Base-by-base conservation (phyloP, 2,888 invertebrate species). In the Brachylomia viminalis region DNA sequence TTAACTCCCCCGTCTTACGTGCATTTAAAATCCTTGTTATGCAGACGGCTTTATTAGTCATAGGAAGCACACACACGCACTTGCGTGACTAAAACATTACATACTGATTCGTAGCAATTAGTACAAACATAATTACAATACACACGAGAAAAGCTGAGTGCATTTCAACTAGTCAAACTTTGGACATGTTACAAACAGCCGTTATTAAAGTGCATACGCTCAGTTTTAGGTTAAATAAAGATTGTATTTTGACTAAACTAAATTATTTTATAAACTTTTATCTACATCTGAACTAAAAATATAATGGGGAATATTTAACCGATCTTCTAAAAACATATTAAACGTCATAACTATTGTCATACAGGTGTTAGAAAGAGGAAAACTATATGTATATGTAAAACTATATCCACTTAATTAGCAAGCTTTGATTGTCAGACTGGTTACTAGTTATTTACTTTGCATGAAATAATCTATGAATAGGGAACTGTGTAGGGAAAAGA, bases 101-200 rank as follows among this genome's bases (percentile, higher is more conserved):
- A 33, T 42, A 17, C n/a, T 33, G 38, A 30, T 76, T 65, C 27
- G 27, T 47, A 59, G 69, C 59, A 77, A 79, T 82, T 76, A 76
- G 47, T n/a, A 65, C 65, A 54, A 79, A 79, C 58, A 61, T 47
- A 56, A 80, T 67, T 67, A 70, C 59, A 62, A 67, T 54, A 58
- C 83, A 70, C 84, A 33, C 42, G 79, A 73, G 79, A 66, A 79
- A 79, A 67, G 66, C 74, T 73, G 62, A 83, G 79, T 79, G 83
- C 70, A 83, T 82, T 83, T 79, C 67, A 71, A 79, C 74, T 84
- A 62, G 67, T 59, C 67, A 59, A 84, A 83, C 74, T 84, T 82
- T 64, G n/a, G 42, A 64, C 80, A 59, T 67, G 67, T 71, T 83
- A 79, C 70, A 67, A 79, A 83, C 70, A 70, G 17, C 23, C 23